Percentiles rank a stretch among this genome's conserved stretches.
Evolutionary conservation across 2,888 invertebrate species (phyloP).

Genomic region (Hybos culiciformis): DNA sequence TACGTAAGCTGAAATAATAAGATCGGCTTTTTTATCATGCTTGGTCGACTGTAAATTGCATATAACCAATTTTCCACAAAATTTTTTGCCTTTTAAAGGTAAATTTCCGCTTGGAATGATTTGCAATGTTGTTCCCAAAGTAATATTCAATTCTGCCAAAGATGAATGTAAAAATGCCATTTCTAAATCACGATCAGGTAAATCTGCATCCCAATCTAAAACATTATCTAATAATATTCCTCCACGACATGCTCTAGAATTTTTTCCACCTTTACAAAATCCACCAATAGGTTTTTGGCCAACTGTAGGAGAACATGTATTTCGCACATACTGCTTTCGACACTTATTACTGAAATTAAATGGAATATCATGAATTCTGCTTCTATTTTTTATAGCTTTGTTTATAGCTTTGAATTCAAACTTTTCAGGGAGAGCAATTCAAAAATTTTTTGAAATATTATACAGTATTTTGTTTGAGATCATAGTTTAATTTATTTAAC

Average conservation of each 20-base stretch:
- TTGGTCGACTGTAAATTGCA: conserved; percentile 97
- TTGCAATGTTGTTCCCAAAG: conserved; percentile 94
- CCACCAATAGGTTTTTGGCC: conserved; percentile 56
- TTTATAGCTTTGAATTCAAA: too few relatives aligned
- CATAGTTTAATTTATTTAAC: too few relatives aligned
- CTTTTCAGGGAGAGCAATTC: too few relatives aligned
- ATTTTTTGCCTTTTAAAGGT: conserved; percentile 71
- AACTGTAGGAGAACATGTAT: conserved; percentile 64
- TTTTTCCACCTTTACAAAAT: conserved; percentile 48
- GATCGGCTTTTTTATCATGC: conserved; percentile 83
- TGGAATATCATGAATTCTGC: too few relatives aligned
- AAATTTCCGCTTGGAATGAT: conserved; percentile 93
- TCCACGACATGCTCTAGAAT: conserved; percentile 69
- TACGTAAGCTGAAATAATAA: conserved; percentile 78
- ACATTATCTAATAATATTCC: conserved; percentile 83
- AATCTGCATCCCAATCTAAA: conserved; percentile 92
- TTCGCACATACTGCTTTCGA: conserved; percentile 70
- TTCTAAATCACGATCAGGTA: conserved; percentile 75
- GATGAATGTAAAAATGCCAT: conserved; percentile 75
- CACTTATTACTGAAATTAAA: conserved; percentile 59
- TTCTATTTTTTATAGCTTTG: too few relatives aligned
- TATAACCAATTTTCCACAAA: conserved; percentile 78
- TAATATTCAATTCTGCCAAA: conserved; percentile 82
- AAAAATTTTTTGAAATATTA: too few relatives aligned
- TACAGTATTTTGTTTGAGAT: too few relatives aligned